Evolutionary conservation across 2,113 vertebrate genomes (phyloP), one percentile per base, ranked within the genome.

Genomic region (Notothenia coriiceps): DNA sequence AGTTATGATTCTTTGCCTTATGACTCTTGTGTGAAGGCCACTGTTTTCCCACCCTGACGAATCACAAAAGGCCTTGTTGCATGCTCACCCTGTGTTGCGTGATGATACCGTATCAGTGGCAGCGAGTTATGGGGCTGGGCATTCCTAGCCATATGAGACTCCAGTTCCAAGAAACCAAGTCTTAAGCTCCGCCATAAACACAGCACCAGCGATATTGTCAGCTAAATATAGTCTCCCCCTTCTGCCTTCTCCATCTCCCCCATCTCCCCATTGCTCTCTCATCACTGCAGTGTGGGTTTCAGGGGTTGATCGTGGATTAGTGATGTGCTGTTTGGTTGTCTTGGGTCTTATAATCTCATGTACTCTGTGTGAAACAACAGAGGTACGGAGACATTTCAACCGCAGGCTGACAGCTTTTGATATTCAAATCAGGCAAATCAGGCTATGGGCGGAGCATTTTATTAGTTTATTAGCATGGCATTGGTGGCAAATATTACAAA

Each of bases 21-120:
- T 22, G 22, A 64, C 66, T 25, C 17, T 50, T 22, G 64, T 84
- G 9, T 33, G 47, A 59, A 47, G 51, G 10, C 17, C 2, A 54
- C n/a, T 50, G 61, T 74, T 81, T 76, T 65, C 73, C 51, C 35
- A 14, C 49, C 14, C 29, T 46, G 18, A 4, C 72, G 50, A 80
- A 81, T 84, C 86, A 94, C 94, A 95, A 92, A 95, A 89, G 94
- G 83, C 47, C 44, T 84, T 25, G 85, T 87, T 86, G 90, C 93
- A 91, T 91, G 92, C 88, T 93, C 91, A 92, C 76, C 59, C 35
- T 35, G 14, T 89, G 92, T 95, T 96, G 95, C 95, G 89, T 92
- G 94, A 95, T 96, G 96, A 96, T 96, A 96, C 94, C 95, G 92
- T 96, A 97, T 96, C 96, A 95, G 96, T 91, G 95, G 93, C 95